Evolutionary conservation across 1,140 invertebrate genomes (phyloP), one percentile per base, ranked within the genome.

Genomic region (Drosophila baimaii): DNA sequence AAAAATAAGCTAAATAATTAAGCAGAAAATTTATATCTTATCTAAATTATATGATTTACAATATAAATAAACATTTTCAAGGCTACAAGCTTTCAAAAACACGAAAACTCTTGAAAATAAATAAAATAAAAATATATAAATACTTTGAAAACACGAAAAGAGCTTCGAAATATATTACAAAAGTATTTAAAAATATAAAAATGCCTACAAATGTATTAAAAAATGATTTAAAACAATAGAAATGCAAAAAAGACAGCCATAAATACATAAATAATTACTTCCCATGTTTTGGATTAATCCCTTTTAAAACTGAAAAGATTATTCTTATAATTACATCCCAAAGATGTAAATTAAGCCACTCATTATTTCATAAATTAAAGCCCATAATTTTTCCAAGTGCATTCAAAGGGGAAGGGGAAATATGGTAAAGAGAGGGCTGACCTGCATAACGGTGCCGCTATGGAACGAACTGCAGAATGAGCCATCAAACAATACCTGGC

Each of bases 381-480:
- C 7, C 13, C 2, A 7, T 1, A 5, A 21, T 33, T 52, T 52
- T 29, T 21, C 4, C 19, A 52, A 52, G 51, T 52, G 51, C 29
- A 5, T 17, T 21, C 5, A 21, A 52, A 21, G 15, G n/a, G 27
- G 21, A n/a, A n/a, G 25, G 31, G 10, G 25, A 9, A 25, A 41
- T 27, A 47, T 31, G 41, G 62, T 31, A 25, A 56, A 70, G 68
- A 57, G 64, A 71, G 68, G 68, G 81, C 72, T 86, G 85, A 86
- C 79, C 83, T 86, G 83, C 83, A 88, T 86, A 86, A 88, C 83
- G 81, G 81, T 88, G 84, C 76, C 64, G 64, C 55, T 25, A 62
- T 58, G 74, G 65, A 77, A 58, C 74, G 73, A 64, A 75, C 59
- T 74, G 52, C 71, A 75, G 72, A 75, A 71, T 71, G 68, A 71